phyloP scores from a whole-genome alignment of 2,113 vertebrate species.

The Ptyas mucosa region DNA sequence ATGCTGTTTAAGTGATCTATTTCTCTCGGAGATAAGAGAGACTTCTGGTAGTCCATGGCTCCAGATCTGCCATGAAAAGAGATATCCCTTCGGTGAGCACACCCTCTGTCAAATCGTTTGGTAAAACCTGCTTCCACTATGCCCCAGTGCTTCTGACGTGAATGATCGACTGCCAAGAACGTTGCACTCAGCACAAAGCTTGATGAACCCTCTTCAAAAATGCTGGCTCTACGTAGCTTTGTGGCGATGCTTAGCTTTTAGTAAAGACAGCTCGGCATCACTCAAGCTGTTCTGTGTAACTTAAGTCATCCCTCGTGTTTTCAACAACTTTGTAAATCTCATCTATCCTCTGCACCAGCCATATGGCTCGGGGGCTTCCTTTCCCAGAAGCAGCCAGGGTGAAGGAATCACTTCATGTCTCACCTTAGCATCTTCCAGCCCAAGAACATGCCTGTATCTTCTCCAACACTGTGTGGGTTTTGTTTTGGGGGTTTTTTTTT shows the following conservation, averaged over 20 bases:
- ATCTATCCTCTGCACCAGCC: neutral
- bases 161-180: conserved; percentile 12
- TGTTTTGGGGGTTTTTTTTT: neutral
- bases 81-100: neutral
- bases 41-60: neutral
- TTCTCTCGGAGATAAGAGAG: neutral
- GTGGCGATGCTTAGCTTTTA: neutral
- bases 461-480: neutral
- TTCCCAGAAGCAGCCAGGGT: neutral
- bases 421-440: neutral
- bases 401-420: neutral
- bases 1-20: neutral
- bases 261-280: neutral
- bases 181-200: neutral
- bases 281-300: conserved; percentile 1
- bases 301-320: conserved; percentile 5
- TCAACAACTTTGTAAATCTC: neutral
- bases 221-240: neutral
- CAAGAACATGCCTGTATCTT: neutral
- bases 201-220: neutral
- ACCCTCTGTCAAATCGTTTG: neutral
- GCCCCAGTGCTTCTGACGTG: neutral
- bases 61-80: neutral
- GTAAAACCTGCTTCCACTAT: neutral
- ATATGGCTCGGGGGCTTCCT: neutral